Evolutionary conservation across 2,113 vertebrate species (phyloP).

Genomic region (Hydrolagus affinis): DNA sequence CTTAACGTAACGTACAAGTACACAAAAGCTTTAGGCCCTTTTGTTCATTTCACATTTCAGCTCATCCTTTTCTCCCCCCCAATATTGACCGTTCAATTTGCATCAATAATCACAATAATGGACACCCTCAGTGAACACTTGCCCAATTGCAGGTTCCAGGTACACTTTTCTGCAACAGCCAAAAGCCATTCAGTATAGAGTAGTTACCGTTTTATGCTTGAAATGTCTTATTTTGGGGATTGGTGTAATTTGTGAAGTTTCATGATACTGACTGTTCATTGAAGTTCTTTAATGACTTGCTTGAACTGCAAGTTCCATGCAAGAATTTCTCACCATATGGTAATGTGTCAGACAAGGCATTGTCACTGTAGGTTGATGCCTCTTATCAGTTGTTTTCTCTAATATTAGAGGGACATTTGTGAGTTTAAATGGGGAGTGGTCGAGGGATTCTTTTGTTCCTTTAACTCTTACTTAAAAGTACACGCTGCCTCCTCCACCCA

Average conservation of each 20-base stretch:
- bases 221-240: not conserved
- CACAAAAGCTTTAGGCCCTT: slow-evolving; percentile 22
- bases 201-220: not conserved
- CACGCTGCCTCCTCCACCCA: not conserved
- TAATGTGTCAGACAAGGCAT: slow-evolving; percentile 2
- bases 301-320: not conserved
- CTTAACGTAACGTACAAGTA: not conserved
- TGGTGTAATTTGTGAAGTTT: not conserved
- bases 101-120: not conserved
- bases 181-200: slow-evolving; percentile 4
- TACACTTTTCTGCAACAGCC: not conserved
- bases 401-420: too few species aligned
- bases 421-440: not conserved
- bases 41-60: slow-evolving; percentile 24
- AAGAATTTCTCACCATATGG: not conserved
- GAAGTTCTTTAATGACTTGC: not conserved
- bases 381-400: too few species aligned
- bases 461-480: not conserved
- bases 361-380: not conserved
- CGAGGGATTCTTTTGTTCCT: not conserved
- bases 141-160: not conserved
- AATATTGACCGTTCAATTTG: not conserved
- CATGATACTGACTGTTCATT: not conserved
- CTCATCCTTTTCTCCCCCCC: slow-evolving; percentile 8
- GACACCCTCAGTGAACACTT: not conserved